phyloP scores from a whole-genome alignment of 2,888 invertebrate species.

The Caenorhabditis virilis region DNA sequence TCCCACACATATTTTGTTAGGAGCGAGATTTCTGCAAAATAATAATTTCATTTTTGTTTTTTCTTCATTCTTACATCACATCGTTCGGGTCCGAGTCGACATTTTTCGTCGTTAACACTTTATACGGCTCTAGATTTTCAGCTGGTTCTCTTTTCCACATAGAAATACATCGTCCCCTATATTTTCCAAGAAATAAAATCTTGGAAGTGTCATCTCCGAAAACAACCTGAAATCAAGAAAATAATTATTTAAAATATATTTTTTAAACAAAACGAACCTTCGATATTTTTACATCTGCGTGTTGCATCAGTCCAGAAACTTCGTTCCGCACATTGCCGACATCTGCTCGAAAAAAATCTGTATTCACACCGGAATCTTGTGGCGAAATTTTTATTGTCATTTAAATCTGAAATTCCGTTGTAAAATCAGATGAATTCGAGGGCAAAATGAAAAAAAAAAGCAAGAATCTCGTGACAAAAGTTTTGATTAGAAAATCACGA shows the following conservation, averaged over 20 bases:
- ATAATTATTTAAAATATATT: too few relatives aligned
- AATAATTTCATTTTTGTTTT: neutral
- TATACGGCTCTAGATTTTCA: conserved; percentile 22
- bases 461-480: neutral
- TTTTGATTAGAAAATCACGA: neutral
- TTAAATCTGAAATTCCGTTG: neutral
- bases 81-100: conserved; percentile 30
- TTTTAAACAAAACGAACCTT: too few relatives aligned
- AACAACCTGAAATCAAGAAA: too few relatives aligned
- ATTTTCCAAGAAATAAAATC: conserved; percentile 24
- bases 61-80: conserved; percentile 9
- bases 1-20: conserved; percentile 16
- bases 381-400: neutral
- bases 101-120: conserved; percentile 15
- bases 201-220: too few relatives aligned
- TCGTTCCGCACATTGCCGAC: too few relatives aligned
- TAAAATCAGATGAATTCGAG: too few relatives aligned
- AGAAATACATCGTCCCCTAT: conserved; percentile 19
- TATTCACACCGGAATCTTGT: too few relatives aligned
- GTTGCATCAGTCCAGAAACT: conserved; percentile 24
- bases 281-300: conserved; percentile 27
- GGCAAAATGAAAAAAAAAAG: neutral
- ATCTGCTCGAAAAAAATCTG: too few relatives aligned
- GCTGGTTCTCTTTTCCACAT: conserved; percentile 16
- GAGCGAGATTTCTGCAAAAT: conserved; percentile 17